Evolutionary conservation across 37 sponge, comb jelly and placozoan genomes (phyloP), one percentile per base, ranked within the genome.

Genomic region (Hexactinellida sp.): DNA sequence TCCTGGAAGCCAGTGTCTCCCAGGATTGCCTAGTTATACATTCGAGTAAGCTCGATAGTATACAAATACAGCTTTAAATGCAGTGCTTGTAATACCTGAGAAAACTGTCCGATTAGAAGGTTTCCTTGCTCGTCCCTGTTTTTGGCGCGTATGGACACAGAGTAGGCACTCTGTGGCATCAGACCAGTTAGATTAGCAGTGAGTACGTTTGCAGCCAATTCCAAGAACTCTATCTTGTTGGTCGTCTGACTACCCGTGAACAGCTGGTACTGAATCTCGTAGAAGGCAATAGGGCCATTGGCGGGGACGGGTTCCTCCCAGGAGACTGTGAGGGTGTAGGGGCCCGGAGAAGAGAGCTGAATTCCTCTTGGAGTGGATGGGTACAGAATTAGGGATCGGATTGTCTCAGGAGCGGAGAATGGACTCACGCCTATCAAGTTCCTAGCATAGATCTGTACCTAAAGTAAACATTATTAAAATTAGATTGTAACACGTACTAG

Each of bases 291-390:
- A n/a, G 76, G 76, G 3, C 76, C 76, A 63, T 63, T 63, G 5
- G 76, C 76, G 76, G 76, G 76, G 25, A 63, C 13, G 25, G 76
- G 76, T n/a, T 63, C 76, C 76, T n/a, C 76, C 76, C 76, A 63
- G 3, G 76, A 25, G 76, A 23, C 34, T 23, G 21, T n/a, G 76
- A 63, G 76, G 76, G 21, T 63, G 76, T 63, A 63, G 30, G 76
- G 76, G 76, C 76, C 76, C 13, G 30, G 30, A n/a, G 76, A 10
- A n/a, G 21, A 25, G 76, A 63, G 76, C 30, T 63, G 25, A 23
- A 63, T 10, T 21, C 28, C 76, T 63, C 28, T 63, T 63, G 76
- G 76, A 25, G 34, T 23, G 34, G 76, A 25, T 63, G 76, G 76
- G 13, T 63, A 23, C 5, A 63, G 76, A 63, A 63, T 63, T 28